Evolutionary conservation across 2,797 vertebrate species (phyloP).

Genomic region (Perodicticus potto): DNA sequence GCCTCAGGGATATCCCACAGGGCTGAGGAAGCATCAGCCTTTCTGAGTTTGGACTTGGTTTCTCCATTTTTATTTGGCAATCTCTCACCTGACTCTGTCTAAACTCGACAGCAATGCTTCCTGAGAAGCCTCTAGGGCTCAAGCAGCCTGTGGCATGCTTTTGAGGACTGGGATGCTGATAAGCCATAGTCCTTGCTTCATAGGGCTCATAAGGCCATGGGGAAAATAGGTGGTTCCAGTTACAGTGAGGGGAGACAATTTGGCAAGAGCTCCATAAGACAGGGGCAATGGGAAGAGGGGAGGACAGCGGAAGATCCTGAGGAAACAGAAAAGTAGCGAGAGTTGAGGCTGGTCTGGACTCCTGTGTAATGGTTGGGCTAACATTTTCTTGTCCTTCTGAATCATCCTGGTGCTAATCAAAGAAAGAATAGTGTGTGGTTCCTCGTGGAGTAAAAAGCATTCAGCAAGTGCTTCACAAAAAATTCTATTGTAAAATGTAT

Average conservation of each 20-base stretch:
- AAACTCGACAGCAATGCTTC: background rate
- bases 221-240: background rate
- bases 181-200: background rate
- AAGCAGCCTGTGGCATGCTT: background rate
- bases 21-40: background rate
- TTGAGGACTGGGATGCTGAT: background rate
- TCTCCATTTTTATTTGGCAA: background rate
- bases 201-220: background rate
- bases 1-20: no score
- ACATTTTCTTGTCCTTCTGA: constrained; percentile 12
- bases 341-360: background rate
- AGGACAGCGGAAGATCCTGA: background rate
- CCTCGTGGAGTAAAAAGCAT: constrained; percentile 62
- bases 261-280: background rate
- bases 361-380: background rate
- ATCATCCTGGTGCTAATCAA: constrained; percentile 21
- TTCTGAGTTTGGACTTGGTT: constrained; percentile 19
- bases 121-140: background rate
- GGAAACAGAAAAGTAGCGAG: background rate
- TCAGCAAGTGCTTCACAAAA: constrained; percentile 77
- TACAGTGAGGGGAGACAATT: background rate
- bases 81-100: background rate
- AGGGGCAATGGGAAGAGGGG: background rate
- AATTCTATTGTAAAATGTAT: constrained; percentile 81
- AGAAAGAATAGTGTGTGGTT: constrained; percentile 39